These are phyloP conservation scores for Autographa gamma DNA, from an alignment of 2,888 invertebrate species.

Conservation along the genomic window DNA sequence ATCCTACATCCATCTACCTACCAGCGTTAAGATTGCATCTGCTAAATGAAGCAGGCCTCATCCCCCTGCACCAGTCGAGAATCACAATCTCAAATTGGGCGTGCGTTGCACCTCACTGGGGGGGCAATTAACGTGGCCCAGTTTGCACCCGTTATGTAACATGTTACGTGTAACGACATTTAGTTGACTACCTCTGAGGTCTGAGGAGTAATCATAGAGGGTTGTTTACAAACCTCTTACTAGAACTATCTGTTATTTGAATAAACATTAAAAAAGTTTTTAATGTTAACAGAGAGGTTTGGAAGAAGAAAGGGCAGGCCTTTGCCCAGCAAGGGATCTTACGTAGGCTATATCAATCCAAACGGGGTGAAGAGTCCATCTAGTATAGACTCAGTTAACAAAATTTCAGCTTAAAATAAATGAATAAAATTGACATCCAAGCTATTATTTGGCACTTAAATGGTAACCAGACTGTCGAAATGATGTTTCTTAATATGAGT, in stretches of 20 bases:
- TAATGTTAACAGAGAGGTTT: too few species aligned
- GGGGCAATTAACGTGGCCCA: conserved; percentile 59
- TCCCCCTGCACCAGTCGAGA: conserved; percentile 24
- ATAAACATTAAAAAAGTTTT: too few species aligned
- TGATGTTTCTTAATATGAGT: too few species aligned
- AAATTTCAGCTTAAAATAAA: too few species aligned
- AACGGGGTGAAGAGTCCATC: too few species aligned
- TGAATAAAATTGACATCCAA: too few species aligned
- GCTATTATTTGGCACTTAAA: too few species aligned
- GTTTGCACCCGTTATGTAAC: conserved; percentile 45
- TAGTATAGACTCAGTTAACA: too few species aligned
- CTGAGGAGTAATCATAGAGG: conserved; percentile 21
- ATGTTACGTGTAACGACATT: conserved; percentile 40
- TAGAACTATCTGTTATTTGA: neutral
- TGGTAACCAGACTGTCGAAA: too few species aligned
- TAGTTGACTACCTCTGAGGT: conserved; percentile 25
- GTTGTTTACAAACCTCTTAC: neutral
- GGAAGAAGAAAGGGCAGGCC: too few species aligned
- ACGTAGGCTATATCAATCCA: too few species aligned
- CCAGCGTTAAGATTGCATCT: conserved; percentile 7
- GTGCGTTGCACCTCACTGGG: conserved; percentile 45
- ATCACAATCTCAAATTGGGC: conserved; percentile 49
- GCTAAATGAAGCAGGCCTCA: conserved; percentile 23
- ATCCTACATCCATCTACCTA: neutral
- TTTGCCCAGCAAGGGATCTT: too few species aligned